These are phyloP conservation scores for Ferrisia virgata DNA, from an alignment of 2,888 invertebrate species.

Conservation along the genomic window DNA sequence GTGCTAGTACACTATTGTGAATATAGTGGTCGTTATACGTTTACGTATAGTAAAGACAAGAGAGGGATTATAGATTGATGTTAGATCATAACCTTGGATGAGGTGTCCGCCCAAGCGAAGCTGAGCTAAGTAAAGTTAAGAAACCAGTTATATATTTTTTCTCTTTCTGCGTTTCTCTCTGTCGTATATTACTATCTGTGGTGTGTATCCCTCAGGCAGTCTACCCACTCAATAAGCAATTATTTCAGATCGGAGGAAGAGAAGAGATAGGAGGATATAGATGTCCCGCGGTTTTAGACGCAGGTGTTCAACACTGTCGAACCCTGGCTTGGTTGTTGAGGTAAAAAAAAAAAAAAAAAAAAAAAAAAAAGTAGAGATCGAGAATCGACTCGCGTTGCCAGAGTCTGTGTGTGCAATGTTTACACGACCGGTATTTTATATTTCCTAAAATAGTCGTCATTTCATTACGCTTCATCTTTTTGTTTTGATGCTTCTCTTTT, in stretches of 20 bases:
- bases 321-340: slow-evolving; percentile 21
- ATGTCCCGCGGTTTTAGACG: slow-evolving; percentile 44
- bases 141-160: slow-evolving; percentile 35
- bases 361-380: slow-evolving; percentile 24
- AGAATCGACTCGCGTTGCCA: slow-evolving; percentile 36
- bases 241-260: slow-evolving; percentile 41
- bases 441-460: slow-evolving; percentile 45
- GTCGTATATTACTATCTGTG: slow-evolving; percentile 40
- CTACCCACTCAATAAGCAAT: slow-evolving; percentile 45
- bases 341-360: slow-evolving; percentile 13
- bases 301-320: slow-evolving; percentile 44
- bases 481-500: not conserved
- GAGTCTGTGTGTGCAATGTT: slow-evolving; percentile 41
- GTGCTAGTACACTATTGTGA: not conserved
- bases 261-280: slow-evolving; percentile 44
- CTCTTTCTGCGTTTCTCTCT: not conserved
- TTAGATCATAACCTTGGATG: slow-evolving; percentile 44
- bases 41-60: not conserved
- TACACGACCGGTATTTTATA: slow-evolving; percentile 43
- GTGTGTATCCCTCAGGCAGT: slow-evolving; percentile 36
- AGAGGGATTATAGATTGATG: slow-evolving; percentile 42
- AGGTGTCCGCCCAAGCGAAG: slow-evolving; percentile 42
- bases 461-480: slow-evolving; percentile 40
- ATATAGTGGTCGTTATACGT: too few relatives aligned
- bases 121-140: slow-evolving; percentile 37